Conservation (phyloP, 2,797 vertebrate genomes). For the Anolis apletophallus region DNA sequence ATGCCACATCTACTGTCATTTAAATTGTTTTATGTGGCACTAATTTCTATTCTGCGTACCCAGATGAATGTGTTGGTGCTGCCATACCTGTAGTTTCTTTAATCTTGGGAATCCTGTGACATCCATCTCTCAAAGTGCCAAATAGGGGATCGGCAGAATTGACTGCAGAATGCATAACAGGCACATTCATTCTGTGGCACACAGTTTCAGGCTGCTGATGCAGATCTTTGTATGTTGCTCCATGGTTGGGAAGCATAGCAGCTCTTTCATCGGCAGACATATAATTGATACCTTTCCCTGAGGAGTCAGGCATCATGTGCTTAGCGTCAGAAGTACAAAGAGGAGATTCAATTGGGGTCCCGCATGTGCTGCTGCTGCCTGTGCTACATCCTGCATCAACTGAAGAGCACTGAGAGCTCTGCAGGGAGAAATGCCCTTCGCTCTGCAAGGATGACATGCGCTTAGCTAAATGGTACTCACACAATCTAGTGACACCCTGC, state of each 20-base stretch:
- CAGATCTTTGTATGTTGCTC: conserved; percentile 85
- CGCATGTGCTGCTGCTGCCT: conserved; percentile 88
- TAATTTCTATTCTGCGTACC: not conserved
- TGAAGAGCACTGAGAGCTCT: conserved; percentile 95
- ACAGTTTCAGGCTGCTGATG: conserved; percentile 88
- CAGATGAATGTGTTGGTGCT: conserved; percentile 71
- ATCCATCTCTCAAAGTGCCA: conserved; percentile 87
- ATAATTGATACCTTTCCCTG: conserved; percentile 85
- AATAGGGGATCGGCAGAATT: conserved; percentile 86
- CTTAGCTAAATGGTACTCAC: conserved; percentile 93
- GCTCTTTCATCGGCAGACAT: conserved; percentile 86
- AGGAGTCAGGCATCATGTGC: conserved; percentile 86
- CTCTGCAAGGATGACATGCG: conserved; percentile 95
- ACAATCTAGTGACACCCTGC: conserved; percentile 84
- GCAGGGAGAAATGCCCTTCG: conserved; percentile 92
- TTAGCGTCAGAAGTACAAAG: conserved; percentile 88
- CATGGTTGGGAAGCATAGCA: conserved; percentile 80
- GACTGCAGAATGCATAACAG: conserved; percentile 88
- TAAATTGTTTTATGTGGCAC: not conserved
- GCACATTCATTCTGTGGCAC: conserved; percentile 89
- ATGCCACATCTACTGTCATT: too few relatives aligned
- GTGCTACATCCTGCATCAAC: conserved; percentile 96
- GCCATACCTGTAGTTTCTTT: conserved; percentile 99
- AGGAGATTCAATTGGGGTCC: conserved; percentile 93
- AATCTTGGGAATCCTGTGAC: conserved; percentile 95